Evolutionary conservation across 2,888 invertebrate genomes (phyloP).

Genomic region (Nezara viridula): DNA sequence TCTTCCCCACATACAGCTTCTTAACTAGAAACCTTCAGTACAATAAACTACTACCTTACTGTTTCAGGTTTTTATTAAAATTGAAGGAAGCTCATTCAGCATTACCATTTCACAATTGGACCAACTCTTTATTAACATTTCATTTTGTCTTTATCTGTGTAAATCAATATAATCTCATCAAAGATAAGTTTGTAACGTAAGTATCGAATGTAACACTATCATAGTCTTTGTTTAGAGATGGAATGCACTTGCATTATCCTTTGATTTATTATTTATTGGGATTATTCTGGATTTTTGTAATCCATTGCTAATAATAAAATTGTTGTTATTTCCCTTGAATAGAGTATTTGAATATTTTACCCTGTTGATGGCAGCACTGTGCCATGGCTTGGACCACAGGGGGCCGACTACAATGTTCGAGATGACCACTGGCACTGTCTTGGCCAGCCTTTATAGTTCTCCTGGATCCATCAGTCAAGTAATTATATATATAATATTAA

Average conservation of each 20-base stretch:
- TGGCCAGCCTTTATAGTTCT: conserved; percentile 62
- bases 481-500: not conserved
- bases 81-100: conserved; percentile 51
- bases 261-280: not conserved
- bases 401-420: conserved; percentile 60
- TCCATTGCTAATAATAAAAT: not conserved
- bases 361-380: conserved; percentile 61
- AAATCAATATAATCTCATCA: conserved; percentile 50
- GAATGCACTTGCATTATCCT: not conserved
- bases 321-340: not conserved
- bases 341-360: conserved; percentile 59
- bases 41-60: no score
- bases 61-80: conserved; percentile 61
- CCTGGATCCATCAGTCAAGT: conserved; percentile 60
- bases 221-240: not conserved
- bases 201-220: not conserved
- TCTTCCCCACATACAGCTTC: no score
- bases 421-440: conserved; percentile 56
- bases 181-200: conserved; percentile 48
- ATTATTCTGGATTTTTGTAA: not conserved
- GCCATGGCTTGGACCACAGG: conserved; percentile 61
- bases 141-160: conserved; percentile 60
- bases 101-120: conserved; percentile 62
- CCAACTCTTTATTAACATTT: conserved; percentile 60
- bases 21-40: no score